Conservation (phyloP, 2,888 invertebrate genomes). For the Drosophila yooni region DNA sequence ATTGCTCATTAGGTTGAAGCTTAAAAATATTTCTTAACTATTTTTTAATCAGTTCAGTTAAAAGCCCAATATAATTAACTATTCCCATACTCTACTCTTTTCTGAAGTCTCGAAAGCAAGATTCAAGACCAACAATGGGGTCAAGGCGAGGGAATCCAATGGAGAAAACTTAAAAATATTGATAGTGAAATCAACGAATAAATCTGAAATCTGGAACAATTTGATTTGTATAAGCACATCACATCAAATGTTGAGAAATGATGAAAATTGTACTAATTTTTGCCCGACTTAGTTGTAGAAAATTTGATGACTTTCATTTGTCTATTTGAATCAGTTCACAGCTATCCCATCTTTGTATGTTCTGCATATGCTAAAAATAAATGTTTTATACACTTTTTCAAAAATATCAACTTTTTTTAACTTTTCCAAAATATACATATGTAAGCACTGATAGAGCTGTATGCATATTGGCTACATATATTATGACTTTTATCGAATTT, state of each 20-base stretch:
- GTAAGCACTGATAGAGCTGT: constrained; percentile 6
- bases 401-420: background rate
- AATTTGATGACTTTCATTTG: background rate
- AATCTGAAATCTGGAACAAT: background rate
- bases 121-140: background rate
- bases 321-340: background rate
- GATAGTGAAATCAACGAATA: background rate
- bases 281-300: background rate
- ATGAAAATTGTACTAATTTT: background rate
- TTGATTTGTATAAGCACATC: background rate
- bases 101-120: background rate
- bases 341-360: background rate
- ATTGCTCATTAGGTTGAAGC: background rate
- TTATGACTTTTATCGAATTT: constrained; percentile 68
- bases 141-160: background rate
- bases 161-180: background rate
- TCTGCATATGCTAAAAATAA: background rate
- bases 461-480: constrained; percentile 34
- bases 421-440: constrained; percentile 24
- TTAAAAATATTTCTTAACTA: background rate
- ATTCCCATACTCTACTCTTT: background rate
- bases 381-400: background rate
- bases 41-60: background rate
- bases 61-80: background rate
- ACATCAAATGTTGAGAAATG: background rate